phyloP scores from a whole-genome alignment of 2,797 vertebrate genomes.

The Oreochromis mossambicus region DNA sequence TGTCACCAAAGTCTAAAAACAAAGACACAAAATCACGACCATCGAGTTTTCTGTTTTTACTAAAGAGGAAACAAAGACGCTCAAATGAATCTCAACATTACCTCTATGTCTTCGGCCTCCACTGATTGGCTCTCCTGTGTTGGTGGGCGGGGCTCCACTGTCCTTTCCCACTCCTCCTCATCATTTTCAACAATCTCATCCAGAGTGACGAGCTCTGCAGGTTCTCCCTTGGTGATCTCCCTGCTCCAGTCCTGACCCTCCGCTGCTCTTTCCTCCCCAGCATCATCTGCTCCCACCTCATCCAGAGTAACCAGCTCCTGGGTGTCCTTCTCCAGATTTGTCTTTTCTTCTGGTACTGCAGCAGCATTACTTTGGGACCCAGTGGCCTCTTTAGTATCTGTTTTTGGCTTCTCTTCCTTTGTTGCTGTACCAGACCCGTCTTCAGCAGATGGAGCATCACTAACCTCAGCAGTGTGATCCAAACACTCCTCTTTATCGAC shows the following conservation, averaged over 20 bases:
- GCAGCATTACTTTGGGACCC: background rate
- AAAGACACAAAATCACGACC: background rate
- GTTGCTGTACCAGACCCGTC: background rate
- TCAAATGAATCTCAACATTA: background rate
- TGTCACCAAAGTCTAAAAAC: constrained; percentile 61
- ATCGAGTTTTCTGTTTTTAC: background rate
- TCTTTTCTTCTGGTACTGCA: background rate
- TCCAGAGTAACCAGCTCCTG: constrained; percentile 67
- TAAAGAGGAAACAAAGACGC: background rate
- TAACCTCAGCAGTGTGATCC: background rate
- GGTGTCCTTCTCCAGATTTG: background rate
- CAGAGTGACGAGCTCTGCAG: constrained; percentile 79
- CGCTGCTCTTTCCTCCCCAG: background rate
- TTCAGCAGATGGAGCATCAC: background rate
- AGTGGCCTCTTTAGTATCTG: background rate
- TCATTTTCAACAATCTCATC: constrained; percentile 85
- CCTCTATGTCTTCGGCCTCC: constrained; percentile 57
- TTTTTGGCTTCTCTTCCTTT: background rate
- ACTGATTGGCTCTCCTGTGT: constrained; percentile 18
- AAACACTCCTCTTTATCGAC: background rate
- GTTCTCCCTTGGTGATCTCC: constrained; percentile 48
- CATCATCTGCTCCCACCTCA: constrained; percentile 65
- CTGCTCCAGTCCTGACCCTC: constrained; percentile 7
- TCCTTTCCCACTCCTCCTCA: constrained; percentile 34
- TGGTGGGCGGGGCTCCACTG: background rate